Percentiles rank a stretch among this genome's conserved stretches.
Conservation (phyloP, 2,797 vertebrate genomes). For the Coccyzus lansbergi region DNA sequence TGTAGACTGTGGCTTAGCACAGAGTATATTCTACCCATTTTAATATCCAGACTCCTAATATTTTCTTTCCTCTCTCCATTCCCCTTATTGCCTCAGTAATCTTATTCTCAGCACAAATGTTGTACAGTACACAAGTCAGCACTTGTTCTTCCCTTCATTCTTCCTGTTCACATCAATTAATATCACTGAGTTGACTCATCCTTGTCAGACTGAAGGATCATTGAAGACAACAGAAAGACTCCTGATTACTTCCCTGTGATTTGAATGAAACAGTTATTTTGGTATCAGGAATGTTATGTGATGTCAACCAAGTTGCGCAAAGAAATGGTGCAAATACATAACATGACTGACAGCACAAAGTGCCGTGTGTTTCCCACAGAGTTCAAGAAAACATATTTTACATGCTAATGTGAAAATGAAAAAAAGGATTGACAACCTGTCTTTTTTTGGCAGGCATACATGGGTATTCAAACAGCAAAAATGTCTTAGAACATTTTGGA, state of each 20-base stretch:
- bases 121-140: not conserved
- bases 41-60: not conserved
- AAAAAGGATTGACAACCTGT: not conserved
- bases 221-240: not conserved
- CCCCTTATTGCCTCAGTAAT: not conserved
- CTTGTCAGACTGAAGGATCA: not conserved
- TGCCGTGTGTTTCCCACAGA: not conserved
- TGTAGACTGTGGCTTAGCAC: not conserved
- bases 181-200: not conserved
- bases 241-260: not conserved
- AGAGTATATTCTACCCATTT: not conserved
- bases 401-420: not conserved
- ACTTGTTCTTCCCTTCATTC: constrained; percentile 1
- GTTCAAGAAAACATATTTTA: not conserved
- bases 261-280: not conserved
- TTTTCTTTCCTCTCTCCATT: not conserved
- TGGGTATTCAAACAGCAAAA: not conserved
- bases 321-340: not conserved
- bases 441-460: not conserved
- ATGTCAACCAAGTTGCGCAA: not conserved
- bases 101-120: not conserved
- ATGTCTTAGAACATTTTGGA: not conserved
- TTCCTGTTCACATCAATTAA: not conserved
- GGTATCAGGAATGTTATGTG: not conserved
- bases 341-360: not conserved